Evolutionary conservation across 2,113 vertebrate species (phyloP), one percentile per base, ranked within the genome.

Genomic region (rabbit (Oryctolagus cuniculus)): DNA sequence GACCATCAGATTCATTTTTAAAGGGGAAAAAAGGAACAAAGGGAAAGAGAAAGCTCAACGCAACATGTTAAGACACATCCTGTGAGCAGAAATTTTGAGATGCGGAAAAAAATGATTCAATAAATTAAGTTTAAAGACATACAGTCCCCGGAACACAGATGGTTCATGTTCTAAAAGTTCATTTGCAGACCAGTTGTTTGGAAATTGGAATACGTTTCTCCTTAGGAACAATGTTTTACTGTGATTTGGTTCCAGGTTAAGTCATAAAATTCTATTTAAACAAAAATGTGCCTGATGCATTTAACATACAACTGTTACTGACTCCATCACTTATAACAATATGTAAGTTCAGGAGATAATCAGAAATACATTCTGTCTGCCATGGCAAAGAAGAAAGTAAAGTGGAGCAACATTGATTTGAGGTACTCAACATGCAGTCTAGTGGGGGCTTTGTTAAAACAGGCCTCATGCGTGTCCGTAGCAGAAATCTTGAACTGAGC

Each of bases 1-100:
- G 36, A 86, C 78, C 91, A 89, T 94, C 61, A 91, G 92, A 74
- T 95, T 96, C 89, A 55, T 95, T 97, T 96, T 91, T 74, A 85
- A 95, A 81, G 17, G 49, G 22, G 15, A 51, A 66, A 34, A 94
- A 85, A 55, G 27, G 82, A 94, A 95, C 73, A 95, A 95, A 93
- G 81, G 75, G 10, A 86, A 96, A 85, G 67, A 53, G 95, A 97
- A 93, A 75, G 34, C 83, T 93, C 79, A 93, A 64, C 9, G 2
- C 90, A 92, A 89, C 90, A 95, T 89, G 70, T 89, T 90, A 94
- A 95, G 85, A 94, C 53, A 95, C 70, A 95, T 91, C 38, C 75
- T 93, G 72, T 69, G 92, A 51, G 72, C 25, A 89, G 91, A 86
- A 92, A 51, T 36, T 91, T 85, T 70, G 19, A 93, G 19, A 77